Evolutionary conservation across 1,140 invertebrate genomes (phyloP), one percentile per base, ranked within the genome.

Genomic region (Drosophila ambigua): DNA sequence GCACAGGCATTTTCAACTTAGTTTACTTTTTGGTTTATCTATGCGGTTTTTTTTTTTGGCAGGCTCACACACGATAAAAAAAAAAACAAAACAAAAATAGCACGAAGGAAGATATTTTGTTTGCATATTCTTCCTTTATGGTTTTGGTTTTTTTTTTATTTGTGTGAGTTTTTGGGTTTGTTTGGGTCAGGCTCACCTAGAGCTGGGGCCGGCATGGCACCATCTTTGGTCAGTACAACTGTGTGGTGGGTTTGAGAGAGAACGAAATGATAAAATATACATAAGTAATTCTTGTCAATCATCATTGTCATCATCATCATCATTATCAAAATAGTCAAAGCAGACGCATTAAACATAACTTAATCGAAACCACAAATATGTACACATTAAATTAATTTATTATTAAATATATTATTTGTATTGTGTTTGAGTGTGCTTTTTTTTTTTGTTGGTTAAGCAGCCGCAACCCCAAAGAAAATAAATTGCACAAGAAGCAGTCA

Each of bases 211-310:
- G 94, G 94, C 92, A 95, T 93, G 93, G 94, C 94, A 94, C 94
- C 94, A 92, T 94, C 94, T 94, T 94, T 95, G 94, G 94, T 93
- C 93, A 95, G 94, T 94, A 95, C 94, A 93, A 95, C 94, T 95
- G 94, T 89, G 82, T 90, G 68, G 75, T 68, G 72, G 74, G 74
- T 81, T 69, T 81, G 69, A 90, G 78, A 89, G 67, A 80, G 73
- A 80, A 81, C 66, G 35, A 73, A 72, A 77, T 67, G 69, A 65
- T 79, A 68, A 89, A 66, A 78, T 78, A 58, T 20, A 20, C 20
- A 20, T 65, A 73, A 79, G 45, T 49, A 69, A 67, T 68, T 45
- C 54, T 61, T 35, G 54, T 83, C 72, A 67, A 77, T 73, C 74
- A 67, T 59, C 41, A 69, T 76, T 26, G 69, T 71, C 43, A 73